Base-by-base conservation (phyloP, 2,113 vertebrate species). In the Tringa solitaria region DNA sequence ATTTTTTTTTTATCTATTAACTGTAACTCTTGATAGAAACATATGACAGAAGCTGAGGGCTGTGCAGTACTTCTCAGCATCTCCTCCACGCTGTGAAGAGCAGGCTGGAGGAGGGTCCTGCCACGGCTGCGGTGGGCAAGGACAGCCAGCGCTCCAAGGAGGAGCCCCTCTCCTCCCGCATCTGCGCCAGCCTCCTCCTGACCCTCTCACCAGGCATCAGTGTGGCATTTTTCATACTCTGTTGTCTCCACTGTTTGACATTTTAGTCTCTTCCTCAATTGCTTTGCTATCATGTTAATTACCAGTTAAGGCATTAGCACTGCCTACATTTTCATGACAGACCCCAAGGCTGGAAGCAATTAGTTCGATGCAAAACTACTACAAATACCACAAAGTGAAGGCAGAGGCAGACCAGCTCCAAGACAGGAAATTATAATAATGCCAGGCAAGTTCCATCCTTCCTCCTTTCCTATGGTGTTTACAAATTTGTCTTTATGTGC, bases 251-350 rank as follows among this genome's bases (percentile, higher is more conserved):
- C 41, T 53, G 35, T 63, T 79, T 82, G 87, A 84, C 85, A 87
- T 77, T 86, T 93, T 35, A 37, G 54, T 85, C 65, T n/a, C n/a
- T 70, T 86, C 75, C 65, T 86, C 90, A 82, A 64, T 45, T 12
- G 32, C 74, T 88, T 67, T 79, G 41, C 61, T 65, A 53, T 72
- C 73, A 54, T 5, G 11, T 87, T 96, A 96, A 96, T 97, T 96
- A 96, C 89, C 82, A 92, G 76, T 89, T 87, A 94, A 96, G 87
- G 43, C 89, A 93, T 96, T 91, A 95, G 37, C 54, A 64, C 68
- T 91, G 67, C 68, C 69, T 87, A 33, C 51, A 85, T 89, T 91
- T 95, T 91, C 57, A 75, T 84, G 89, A 84, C 70, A 95, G 87
- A 28, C 87, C 65, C 39, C 63, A 74, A 60, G 91, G 84, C 79